Percentiles rank a stretch among this genome's conserved stretches.
These are phyloP conservation scores for Agrotis segetum DNA, from an alignment of 2,888 invertebrate genomes.

Conservation along the genomic window DNA sequence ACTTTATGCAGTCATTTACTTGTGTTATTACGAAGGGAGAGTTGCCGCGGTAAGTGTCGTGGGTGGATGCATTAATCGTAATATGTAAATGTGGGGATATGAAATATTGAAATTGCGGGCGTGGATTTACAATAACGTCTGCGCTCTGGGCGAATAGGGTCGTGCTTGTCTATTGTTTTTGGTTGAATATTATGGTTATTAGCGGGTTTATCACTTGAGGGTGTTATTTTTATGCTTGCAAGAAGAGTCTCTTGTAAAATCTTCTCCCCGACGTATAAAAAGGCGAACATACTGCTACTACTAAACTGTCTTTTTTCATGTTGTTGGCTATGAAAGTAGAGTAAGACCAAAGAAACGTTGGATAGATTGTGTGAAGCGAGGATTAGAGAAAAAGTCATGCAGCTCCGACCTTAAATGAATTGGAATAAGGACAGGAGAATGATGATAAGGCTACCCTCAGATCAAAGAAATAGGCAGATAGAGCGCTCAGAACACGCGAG, in stretches of 20 bases:
- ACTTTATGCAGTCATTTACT: constrained; percentile 91
- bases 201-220: constrained; percentile 35
- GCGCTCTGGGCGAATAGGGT: constrained; percentile 66
- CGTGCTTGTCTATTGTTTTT: constrained; percentile 71
- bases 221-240: constrained; percentile 3
- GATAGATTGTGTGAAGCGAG: no score
- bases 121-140: constrained; percentile 80
- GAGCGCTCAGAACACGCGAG: no score
- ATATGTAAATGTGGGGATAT: constrained; percentile 89
- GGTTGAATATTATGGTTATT: constrained; percentile 55
- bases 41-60: constrained; percentile 86
- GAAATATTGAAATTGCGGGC: constrained; percentile 88
- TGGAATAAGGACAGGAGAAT: no score
- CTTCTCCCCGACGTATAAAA: not conserved
- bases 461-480: no score
- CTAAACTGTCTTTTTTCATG: not conserved
- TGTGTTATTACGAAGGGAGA: constrained; percentile 89
- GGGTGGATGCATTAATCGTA: constrained; percentile 90
- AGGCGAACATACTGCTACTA: no score
- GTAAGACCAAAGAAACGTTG: no score
- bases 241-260: not conserved
- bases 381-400: no score
- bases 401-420: no score
- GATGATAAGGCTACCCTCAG: no score
- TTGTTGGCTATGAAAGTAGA: no score